phyloP scores from a whole-genome alignment of 2,113 vertebrate genomes.

The Malurus elegans region DNA sequence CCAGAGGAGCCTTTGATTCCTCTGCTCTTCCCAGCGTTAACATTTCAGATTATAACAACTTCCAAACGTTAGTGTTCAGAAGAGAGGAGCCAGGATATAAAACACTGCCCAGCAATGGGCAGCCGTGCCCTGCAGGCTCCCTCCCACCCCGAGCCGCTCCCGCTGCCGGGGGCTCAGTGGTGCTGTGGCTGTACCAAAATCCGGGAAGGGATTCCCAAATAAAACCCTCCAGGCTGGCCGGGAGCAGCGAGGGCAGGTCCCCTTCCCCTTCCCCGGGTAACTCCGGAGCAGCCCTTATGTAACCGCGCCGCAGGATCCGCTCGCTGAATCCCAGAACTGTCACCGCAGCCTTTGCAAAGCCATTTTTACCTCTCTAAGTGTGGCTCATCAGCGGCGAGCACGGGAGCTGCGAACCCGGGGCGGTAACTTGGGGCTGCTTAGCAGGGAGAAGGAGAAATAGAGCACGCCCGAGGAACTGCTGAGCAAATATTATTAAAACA shows the following conservation, averaged over 20 bases:
- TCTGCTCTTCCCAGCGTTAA: not conserved
- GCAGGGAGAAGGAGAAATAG: not conserved
- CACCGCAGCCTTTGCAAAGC: constrained; percentile 41
- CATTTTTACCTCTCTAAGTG: constrained; percentile 36
- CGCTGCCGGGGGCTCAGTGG: accelerated
- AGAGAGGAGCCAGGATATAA: not conserved
- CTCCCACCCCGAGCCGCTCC: not conserved
- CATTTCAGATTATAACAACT: not conserved
- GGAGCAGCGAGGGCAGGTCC: not conserved
- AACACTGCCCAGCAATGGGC: accelerated
- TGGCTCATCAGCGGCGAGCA: not conserved
- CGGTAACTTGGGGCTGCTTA: not conserved
- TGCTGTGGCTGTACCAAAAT: no score
- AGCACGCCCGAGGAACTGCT: not conserved
- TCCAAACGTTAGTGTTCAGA: not conserved
- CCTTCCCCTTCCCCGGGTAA: not conserved
- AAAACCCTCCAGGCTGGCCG: not conserved
- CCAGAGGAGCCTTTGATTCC: not conserved
- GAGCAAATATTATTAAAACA: not conserved
- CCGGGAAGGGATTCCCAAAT: not conserved
- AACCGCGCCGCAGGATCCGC: not conserved
- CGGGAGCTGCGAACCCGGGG: not conserved
- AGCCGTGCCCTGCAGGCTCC: accelerated
- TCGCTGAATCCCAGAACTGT: constrained; percentile 23
- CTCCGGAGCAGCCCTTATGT: not conserved